Conservation (phyloP, 2,113 vertebrate genomes). For the Malurus cyaneus region DNA sequence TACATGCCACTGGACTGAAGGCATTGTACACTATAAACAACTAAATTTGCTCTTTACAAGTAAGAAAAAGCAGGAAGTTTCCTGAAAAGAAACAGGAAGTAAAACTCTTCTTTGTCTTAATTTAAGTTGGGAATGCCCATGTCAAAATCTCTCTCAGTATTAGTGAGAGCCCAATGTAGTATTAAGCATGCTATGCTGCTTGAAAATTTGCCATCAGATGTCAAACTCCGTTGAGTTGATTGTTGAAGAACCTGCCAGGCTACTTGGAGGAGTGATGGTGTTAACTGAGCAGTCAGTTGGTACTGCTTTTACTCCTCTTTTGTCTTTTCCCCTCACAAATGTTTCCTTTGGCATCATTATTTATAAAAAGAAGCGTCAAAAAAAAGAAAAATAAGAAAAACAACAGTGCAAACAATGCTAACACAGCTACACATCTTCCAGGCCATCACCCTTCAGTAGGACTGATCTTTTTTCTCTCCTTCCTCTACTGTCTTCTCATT, state of each 20-base stretch:
- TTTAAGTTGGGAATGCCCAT: accelerated
- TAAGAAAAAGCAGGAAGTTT: not conserved
- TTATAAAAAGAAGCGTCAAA: not conserved
- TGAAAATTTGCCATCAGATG: not conserved
- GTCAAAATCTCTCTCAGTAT: not conserved
- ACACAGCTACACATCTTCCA: not conserved
- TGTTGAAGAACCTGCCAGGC: not conserved
- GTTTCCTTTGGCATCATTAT: not conserved
- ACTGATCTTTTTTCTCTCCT: not conserved
- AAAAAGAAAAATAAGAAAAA: not conserved
- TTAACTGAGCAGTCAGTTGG: accelerated
- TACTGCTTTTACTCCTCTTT: not conserved
- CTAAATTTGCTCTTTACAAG: not conserved
- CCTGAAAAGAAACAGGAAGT: not conserved
- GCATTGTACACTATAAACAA: not conserved
- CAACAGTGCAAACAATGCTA: not conserved
- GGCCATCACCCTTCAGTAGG: not conserved
- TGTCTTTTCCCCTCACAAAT: not conserved
- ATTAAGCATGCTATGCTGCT: not conserved
- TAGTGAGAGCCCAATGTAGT: not conserved
- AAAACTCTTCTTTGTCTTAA: not conserved
- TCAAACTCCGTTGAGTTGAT: not conserved
- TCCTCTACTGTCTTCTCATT: not conserved
- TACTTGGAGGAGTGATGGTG: not conserved
- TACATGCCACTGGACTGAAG: not conserved